These are phyloP conservation scores for Glaucomys volans DNA, from an alignment of 2,113 vertebrate species.

Conservation along the genomic window DNA sequence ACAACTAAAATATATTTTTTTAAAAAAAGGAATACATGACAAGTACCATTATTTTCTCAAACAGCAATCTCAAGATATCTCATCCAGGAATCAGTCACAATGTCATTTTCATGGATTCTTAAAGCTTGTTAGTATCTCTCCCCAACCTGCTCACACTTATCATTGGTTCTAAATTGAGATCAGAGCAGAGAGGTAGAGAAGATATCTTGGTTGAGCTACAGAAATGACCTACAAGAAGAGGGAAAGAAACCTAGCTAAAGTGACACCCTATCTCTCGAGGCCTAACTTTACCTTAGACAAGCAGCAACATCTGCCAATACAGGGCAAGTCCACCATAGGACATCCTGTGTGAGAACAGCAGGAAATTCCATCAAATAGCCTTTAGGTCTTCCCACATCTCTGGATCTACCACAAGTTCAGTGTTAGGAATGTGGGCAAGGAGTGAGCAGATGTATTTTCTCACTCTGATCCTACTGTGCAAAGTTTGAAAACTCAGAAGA, in stretches of 20 bases:
- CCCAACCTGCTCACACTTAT: neutral
- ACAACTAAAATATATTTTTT: no score
- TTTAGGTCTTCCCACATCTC: neutral
- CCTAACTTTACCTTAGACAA: conserved; percentile 46
- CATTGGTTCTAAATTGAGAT: conserved; percentile 12
- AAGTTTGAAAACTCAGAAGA: neutral
- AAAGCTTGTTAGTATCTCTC: conserved; percentile 28
- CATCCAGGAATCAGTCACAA: conserved; percentile 76
- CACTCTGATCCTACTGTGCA: neutral
- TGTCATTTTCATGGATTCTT: conserved; percentile 70
- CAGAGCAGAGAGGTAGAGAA: neutral
- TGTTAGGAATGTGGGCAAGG: neutral
- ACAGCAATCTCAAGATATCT: conserved; percentile 72
- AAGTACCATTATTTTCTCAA: conserved; percentile 81
- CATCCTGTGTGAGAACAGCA: neutral
- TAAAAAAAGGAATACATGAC: conserved; percentile 44
- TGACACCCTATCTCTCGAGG: neutral
- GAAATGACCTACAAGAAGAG: conserved; percentile 2
- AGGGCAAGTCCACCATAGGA: no score
- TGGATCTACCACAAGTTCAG: conserved; percentile 25
- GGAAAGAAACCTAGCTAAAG: conserved; percentile 31
- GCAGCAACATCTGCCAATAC: neutral
- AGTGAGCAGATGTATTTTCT: neutral
- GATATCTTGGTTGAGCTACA: neutral
- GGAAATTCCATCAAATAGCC: neutral